Percentiles rank a stretch among this genome's conserved stretches.
Evolutionary conservation across 2,113 vertebrate genomes (phyloP).

Genomic region (Antechinus stuartii): DNA sequence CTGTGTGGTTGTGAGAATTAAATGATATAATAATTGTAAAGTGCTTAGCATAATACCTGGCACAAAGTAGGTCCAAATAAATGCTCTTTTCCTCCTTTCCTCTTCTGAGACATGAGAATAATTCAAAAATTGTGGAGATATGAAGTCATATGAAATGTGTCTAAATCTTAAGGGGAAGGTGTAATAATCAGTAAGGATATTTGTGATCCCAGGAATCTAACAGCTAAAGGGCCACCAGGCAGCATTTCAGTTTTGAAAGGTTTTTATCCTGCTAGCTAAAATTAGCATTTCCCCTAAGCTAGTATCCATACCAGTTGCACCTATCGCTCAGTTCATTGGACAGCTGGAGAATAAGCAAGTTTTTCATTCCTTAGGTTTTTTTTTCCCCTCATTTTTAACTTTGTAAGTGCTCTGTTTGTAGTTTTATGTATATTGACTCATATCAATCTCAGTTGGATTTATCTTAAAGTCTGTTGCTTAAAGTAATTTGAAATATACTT

Average conservation of each 20-base stretch:
- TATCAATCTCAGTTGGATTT: conserved; percentile 14
- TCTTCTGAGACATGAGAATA: neutral
- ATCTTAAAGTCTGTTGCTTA: neutral
- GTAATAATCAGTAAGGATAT: neutral
- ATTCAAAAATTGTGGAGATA: neutral
- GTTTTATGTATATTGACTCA: conserved; percentile 16
- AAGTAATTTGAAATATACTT: conserved; percentile 21
- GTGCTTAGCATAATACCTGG: neutral
- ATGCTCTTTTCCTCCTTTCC: neutral
- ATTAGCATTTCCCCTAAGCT: conserved; percentile 54
- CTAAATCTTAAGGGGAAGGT: neutral
- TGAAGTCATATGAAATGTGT: neutral
- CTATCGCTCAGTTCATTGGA: conserved; percentile 66
- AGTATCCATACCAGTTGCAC: conserved; percentile 55
- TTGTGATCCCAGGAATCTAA: neutral
- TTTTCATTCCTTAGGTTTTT: neutral
- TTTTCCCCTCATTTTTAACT: neutral
- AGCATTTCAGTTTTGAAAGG: neutral
- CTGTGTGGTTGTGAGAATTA: neutral
- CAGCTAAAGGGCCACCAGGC: neutral
- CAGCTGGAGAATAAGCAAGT: conserved; percentile 29
- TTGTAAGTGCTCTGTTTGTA: conserved; percentile 35
- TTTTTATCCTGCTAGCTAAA: conserved; percentile 55
- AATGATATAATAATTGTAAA: neutral
- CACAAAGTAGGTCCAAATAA: neutral